Evolutionary conservation across 2,888 invertebrate species (phyloP), one percentile per base, ranked within the genome.

Genomic region (Ennomos fuscantarius): DNA sequence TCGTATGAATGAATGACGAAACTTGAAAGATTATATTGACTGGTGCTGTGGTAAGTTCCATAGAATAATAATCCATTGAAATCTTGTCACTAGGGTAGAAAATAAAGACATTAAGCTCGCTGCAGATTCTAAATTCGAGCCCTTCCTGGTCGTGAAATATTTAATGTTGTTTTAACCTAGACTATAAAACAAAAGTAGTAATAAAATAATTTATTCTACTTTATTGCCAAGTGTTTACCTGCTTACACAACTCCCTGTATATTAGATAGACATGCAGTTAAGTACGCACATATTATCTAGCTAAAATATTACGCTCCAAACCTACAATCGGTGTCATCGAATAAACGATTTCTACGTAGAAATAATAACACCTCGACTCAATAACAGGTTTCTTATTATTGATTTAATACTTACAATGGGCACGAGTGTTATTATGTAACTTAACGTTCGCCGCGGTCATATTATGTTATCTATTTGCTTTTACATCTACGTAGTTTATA

Each of bases 1-100:
- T 72, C 64, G 68, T 61, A 69, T 73, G 66, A 73, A 70, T 72
- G 66, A 70, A 65, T 64, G 52, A 43, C 41, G 49, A 50, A 60
- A 54, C 56, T 52, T 44, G 35, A 60, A 62, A 63, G 60, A 60
- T 62, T 58, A 55, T 60, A 55, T 60, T 55, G 57, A 63, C 60
- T 63, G 47, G 36, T 50, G 45, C 41, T 62, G 55, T n/a, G n/a
- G n/a, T 57, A 56, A 55, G 56, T 52, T 54, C 12, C 41, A 40
- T 48, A 35, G 35, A 42, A 36, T 44, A 43, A 41, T 42, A 11
- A 15, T 39, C 42, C 40, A 31, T 50, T 49, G 32, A 41, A 47
- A 35, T 36, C 6, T 13, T 47, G 10, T 34, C 40, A 11, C 34
- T 35, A 8, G 47, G 12, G 15, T 34, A 44, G 33, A 48, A 5